Percentiles rank a stretch among this genome's conserved stretches.
These are phyloP conservation scores for Triplophysa dalaica DNA, from an alignment of 2,113 vertebrate genomes.

Conservation along the genomic window DNA sequence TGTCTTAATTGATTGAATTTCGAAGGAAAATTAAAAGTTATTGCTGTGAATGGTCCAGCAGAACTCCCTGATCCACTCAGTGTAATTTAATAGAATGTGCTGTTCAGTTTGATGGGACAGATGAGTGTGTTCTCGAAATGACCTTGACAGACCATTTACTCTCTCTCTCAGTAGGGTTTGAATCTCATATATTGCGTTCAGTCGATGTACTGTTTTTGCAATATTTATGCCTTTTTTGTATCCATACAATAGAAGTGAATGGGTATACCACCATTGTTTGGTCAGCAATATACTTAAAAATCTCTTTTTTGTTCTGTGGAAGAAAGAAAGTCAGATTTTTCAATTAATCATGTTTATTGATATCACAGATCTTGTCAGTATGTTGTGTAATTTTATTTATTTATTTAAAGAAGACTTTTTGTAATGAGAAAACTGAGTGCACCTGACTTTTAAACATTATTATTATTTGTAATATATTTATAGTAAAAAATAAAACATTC, in stretches of 20 bases:
- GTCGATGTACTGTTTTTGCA: background rate
- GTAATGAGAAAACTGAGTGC: too few relatives aligned
- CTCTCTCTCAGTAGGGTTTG: background rate
- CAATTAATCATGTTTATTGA: too few relatives aligned
- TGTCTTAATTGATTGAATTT: constrained; percentile 55
- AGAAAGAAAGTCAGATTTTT: too few relatives aligned
- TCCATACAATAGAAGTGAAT: background rate
- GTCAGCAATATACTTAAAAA: too few relatives aligned
- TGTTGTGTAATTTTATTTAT: too few relatives aligned
- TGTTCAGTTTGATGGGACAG: constrained; percentile 24
- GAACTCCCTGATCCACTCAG: constrained; percentile 40
- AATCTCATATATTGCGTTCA: background rate
- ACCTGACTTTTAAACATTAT: too few relatives aligned
- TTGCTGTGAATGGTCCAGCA: constrained; percentile 41
- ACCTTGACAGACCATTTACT: constrained; percentile 50
- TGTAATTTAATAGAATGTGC: constrained; percentile 53
- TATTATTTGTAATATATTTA: too few relatives aligned
- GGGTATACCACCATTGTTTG: too few relatives aligned
- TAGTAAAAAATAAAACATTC: too few relatives aligned
- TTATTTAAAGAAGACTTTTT: too few relatives aligned
- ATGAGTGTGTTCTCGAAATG: constrained; percentile 43
- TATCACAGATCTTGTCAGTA: too few relatives aligned
- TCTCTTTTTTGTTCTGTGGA: too few relatives aligned
- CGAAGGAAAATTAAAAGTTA: constrained; percentile 47
- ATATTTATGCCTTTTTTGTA: background rate